Evolutionary conservation across 2,888 invertebrate genomes (phyloP).

Genomic region (Calephelis perditalis): DNA sequence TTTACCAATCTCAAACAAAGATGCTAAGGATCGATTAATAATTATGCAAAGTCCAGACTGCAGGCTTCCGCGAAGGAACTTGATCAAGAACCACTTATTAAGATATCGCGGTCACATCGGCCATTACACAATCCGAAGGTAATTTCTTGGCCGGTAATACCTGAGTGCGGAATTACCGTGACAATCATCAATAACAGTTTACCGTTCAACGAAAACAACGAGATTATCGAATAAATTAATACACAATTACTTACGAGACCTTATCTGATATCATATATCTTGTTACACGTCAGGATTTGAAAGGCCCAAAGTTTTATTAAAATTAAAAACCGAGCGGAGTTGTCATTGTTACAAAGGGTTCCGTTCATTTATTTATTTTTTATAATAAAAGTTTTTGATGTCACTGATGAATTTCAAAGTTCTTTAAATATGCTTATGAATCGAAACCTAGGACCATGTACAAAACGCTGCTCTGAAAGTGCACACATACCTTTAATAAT

Average conservation of each 20-base stretch:
- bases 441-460: no score
- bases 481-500: no score
- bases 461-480: no score
- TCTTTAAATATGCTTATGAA: no score
- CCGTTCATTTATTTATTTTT: no score
- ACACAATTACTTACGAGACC: constrained; percentile 10
- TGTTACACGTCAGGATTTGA: constrained; percentile 12
- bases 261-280: constrained; percentile 15
- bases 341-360: neutral
- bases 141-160: constrained; percentile 54
- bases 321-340: constrained; percentile 17
- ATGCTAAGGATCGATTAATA: constrained; percentile 44
- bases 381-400: no score
- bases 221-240: constrained; percentile 47
- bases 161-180: constrained; percentile 51
- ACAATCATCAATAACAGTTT: constrained; percentile 61
- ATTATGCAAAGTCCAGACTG: constrained; percentile 54
- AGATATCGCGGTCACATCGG: constrained; percentile 69
- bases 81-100: constrained; percentile 72
- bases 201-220: constrained; percentile 47
- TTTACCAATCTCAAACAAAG: constrained; percentile 16
- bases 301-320: constrained; percentile 11
- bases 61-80: constrained; percentile 47
- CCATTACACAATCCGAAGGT: constrained; percentile 55
- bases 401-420: no score